Percentiles rank a stretch among this genome's conserved stretches.
Conservation (phyloP, 2,113 vertebrate species). For the Psophia crepitans region DNA sequence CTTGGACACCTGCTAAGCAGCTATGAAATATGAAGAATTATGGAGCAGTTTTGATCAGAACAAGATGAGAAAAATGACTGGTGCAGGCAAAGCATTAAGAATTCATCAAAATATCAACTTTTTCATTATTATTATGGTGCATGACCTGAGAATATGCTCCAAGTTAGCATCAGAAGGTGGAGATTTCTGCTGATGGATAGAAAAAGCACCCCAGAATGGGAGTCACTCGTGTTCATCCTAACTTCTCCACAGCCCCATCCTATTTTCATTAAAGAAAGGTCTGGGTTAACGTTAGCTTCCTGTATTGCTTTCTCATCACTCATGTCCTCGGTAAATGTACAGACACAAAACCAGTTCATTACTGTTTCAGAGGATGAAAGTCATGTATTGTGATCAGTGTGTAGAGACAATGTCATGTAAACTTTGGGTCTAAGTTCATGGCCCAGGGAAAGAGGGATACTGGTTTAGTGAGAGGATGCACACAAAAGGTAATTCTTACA, state of each 20-base stretch:
- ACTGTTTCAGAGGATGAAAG: neutral
- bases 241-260: neutral
- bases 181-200: neutral
- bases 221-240: neutral
- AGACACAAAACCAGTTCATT: neutral
- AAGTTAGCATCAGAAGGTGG: neutral
- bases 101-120: neutral
- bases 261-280: neutral
- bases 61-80: neutral
- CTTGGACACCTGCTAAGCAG: neutral
- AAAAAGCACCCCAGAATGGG: neutral
- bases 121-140: neutral
- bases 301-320: neutral
- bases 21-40: neutral
- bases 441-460: neutral
- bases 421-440: neutral
- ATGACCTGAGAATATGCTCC: neutral
- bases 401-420: neutral
- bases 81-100: neutral
- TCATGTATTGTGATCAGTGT: neutral
- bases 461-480: neutral
- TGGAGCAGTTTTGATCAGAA: neutral
- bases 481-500: neutral
- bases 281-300: neutral
- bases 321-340: neutral